phyloP scores from a whole-genome alignment of 2,888 invertebrate genomes.

The Altica lythri region DNA sequence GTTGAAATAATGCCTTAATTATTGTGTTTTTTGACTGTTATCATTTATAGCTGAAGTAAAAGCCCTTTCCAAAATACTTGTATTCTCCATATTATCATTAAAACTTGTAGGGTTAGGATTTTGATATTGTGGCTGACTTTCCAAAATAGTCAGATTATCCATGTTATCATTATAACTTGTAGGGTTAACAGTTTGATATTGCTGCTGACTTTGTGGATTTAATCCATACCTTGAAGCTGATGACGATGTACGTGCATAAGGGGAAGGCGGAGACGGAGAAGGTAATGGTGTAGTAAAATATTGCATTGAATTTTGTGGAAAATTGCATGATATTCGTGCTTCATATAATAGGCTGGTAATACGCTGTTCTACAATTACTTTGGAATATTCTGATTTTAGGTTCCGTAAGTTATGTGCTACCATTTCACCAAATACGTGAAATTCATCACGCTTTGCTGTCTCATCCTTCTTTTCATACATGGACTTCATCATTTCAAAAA shows the following conservation, averaged over 20 bases:
- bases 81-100: not conserved
- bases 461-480: slow-evolving; percentile 15
- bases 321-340: slow-evolving; percentile 5
- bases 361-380: slow-evolving; percentile 4
- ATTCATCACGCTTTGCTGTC: slow-evolving; percentile 17
- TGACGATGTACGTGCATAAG: not conserved
- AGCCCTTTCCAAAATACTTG: slow-evolving; percentile 16
- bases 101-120: not conserved
- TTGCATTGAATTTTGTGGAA: slow-evolving; percentile 1
- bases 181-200: not conserved
- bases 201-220: not conserved
- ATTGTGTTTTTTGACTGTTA: not conserved
- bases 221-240: not conserved
- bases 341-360: slow-evolving; percentile 11
- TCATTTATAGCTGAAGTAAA: slow-evolving; percentile 12
- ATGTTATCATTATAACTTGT: not conserved
- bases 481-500: slow-evolving; percentile 19
- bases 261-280: not conserved
- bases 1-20: not conserved
- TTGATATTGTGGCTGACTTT: slow-evolving; percentile 1
- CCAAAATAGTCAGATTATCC: not conserved
- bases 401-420: slow-evolving; percentile 18
- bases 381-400: slow-evolving; percentile 16
- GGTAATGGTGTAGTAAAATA: slow-evolving; percentile 8
- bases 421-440: slow-evolving; percentile 18